Percentiles rank a stretch among this genome's conserved stretches.
phyloP scores from a whole-genome alignment of 2,888 invertebrate genomes.

The Onthophagus sagittarius region DNA sequence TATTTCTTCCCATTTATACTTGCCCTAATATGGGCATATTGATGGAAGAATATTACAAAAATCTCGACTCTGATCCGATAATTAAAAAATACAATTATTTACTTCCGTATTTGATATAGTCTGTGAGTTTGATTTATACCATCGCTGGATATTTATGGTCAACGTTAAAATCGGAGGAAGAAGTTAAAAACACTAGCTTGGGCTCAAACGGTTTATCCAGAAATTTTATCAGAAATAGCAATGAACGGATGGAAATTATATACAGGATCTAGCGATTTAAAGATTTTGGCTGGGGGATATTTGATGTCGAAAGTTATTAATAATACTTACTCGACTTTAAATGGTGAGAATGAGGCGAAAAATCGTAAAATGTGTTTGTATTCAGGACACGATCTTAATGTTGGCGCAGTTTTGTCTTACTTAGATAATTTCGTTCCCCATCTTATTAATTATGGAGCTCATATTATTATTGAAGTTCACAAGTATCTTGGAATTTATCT shows the following conservation, averaged over 20 bases:
- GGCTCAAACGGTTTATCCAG: constrained; percentile 42
- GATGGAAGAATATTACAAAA: too few species aligned
- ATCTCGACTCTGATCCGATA: not conserved
- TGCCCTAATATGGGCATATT: too few species aligned
- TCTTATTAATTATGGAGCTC: constrained; percentile 34
- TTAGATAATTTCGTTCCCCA: constrained; percentile 48
- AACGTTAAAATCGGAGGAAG: constrained; percentile 28
- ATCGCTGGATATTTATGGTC: not conserved
- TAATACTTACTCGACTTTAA: constrained; percentile 14
- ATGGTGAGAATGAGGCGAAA: constrained; percentile 4
- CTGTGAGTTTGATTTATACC: constrained; percentile 5
- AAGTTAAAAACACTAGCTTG: constrained; percentile 44
- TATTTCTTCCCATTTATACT: too few species aligned
- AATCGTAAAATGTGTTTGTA: constrained; percentile 38
- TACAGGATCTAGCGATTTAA: constrained; percentile 37
- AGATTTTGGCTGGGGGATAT: constrained; percentile 33
- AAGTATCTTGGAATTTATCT: constrained; percentile 27
- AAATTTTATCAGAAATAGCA: constrained; percentile 38
- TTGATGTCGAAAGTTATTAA: constrained; percentile 19
- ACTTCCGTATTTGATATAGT: constrained; percentile 5
- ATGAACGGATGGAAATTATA: constrained; percentile 41
- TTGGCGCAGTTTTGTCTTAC: constrained; percentile 48
- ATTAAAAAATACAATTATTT: not conserved
- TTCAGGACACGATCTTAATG: constrained; percentile 55
- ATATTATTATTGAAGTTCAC: too few species aligned